A percentile compares a stretch with the other conserved stretches of the same genome.
These are phyloP conservation scores for Sialis fuliginosa DNA, from an alignment of 2,888 invertebrate genomes.

Conservation along the genomic window DNA sequence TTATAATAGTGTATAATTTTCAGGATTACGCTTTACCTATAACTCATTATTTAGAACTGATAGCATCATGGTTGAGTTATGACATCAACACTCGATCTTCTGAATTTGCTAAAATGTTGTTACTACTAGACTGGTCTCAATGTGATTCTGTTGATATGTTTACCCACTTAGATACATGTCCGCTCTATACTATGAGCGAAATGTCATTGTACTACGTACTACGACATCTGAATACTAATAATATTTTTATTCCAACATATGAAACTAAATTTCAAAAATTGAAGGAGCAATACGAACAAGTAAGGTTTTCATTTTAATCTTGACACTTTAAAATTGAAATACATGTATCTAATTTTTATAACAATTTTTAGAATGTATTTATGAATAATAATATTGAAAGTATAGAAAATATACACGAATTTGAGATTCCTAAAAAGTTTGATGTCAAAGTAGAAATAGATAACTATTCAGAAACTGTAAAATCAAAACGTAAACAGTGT, in stretches of 20 bases:
- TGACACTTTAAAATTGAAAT: not conserved
- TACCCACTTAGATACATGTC: slow-evolving; percentile 35
- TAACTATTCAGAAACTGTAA: not conserved
- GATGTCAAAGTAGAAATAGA: slow-evolving; percentile 1
- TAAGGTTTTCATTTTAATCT: slow-evolving; percentile 10
- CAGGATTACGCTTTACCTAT: slow-evolving; percentile 24
- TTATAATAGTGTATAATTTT: no score
- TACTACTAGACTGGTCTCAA: slow-evolving; percentile 27
- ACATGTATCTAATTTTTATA: not conserved
- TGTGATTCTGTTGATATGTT: slow-evolving; percentile 29
- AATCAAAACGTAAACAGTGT: not conserved
- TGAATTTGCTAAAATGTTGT: slow-evolving; percentile 32
- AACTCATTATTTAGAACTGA: slow-evolving; percentile 26
- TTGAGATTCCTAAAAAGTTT: not conserved
- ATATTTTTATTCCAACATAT: slow-evolving; percentile 29
- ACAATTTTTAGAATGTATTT: not conserved
- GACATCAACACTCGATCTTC: slow-evolving; percentile 30
- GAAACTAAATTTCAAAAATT: slow-evolving; percentile 28
- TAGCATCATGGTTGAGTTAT: slow-evolving; percentile 34
- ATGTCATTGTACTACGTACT: slow-evolving; percentile 36
- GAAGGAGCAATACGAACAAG: slow-evolving; percentile 28
- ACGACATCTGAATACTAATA: slow-evolving; percentile 23
- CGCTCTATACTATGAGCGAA: slow-evolving; percentile 36
- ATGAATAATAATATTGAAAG: not conserved
- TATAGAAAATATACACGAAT: not conserved